These are phyloP conservation scores for Zhengitettix transpicula DNA, from an alignment of 2,888 invertebrate genomes.

Conservation along the genomic window DNA sequence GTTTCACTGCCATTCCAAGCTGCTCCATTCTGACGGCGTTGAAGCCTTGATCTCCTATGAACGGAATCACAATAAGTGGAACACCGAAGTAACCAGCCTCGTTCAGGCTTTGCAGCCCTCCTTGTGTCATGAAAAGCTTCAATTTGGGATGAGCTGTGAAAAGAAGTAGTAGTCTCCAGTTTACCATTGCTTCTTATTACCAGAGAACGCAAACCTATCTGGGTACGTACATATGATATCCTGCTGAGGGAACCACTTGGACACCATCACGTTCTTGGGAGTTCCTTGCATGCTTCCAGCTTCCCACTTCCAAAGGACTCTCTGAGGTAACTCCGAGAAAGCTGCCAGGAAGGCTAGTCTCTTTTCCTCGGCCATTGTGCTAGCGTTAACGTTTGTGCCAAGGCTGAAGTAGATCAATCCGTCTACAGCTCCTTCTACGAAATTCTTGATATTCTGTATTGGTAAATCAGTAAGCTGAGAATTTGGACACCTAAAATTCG, in stretches of 20 bases:
- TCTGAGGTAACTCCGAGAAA: constrained; percentile 26
- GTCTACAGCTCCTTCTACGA: constrained; percentile 25
- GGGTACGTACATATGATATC: constrained; percentile 22
- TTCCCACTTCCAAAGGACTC: constrained; percentile 32
- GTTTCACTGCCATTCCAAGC: background rate
- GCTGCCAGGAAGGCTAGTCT: constrained; percentile 25
- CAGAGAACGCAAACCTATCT: too few species aligned
- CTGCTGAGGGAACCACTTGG: constrained; percentile 28
- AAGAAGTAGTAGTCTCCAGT: background rate
- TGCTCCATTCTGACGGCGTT: background rate
- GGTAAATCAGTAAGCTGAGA: too few species aligned
- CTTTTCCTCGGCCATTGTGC: constrained; percentile 25
- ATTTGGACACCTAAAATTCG: too few species aligned
- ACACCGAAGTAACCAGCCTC: constrained; percentile 1
- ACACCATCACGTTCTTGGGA: constrained; percentile 28
- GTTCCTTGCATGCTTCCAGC: constrained; percentile 21
- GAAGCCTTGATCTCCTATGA: background rate
- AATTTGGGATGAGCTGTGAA: constrained; percentile 3
- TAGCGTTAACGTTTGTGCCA: constrained; percentile 29
- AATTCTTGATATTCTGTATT: constrained; percentile 15
- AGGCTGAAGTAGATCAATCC: constrained; percentile 33
- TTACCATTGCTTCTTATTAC: background rate
- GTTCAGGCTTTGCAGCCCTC: constrained; percentile 2
- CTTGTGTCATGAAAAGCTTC: constrained; percentile 2
- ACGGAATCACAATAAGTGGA: constrained; percentile 1